phyloP scores from a whole-genome alignment of 2,888 invertebrate genomes.

The Oscheius sp. region DNA sequence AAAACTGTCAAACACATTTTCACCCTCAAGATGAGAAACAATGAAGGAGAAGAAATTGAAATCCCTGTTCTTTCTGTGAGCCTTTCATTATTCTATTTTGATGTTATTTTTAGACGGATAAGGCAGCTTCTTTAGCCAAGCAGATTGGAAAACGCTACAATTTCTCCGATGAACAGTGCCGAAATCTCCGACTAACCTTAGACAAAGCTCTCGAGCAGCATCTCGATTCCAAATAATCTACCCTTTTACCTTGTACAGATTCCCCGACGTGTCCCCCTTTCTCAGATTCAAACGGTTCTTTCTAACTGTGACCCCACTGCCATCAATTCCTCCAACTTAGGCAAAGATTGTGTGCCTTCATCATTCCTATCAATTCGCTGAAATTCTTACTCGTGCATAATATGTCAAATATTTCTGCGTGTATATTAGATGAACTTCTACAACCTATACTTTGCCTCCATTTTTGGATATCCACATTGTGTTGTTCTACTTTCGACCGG shows the following conservation, averaged over 20 bases:
- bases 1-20: conserved; percentile 34
- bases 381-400: neutral
- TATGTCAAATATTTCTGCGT: neutral
- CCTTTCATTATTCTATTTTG: neutral
- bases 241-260: no score
- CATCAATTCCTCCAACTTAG: no score
- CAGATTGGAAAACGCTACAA: conserved; percentile 46
- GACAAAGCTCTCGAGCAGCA: conserved; percentile 51
- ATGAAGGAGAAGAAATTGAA: conserved; percentile 39
- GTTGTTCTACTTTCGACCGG: neutral
- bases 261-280: no score
- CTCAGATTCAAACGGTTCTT: no score
- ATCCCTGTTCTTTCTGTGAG: conserved; percentile 39
- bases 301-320: no score
- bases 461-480: neutral
- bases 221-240: neutral
- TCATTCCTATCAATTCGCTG: neutral
- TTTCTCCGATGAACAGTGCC: conserved; percentile 56
- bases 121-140: conserved; percentile 56
- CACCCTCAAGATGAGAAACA: conserved; percentile 38
- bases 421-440: neutral
- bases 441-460: neutral
- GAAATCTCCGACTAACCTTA: conserved; percentile 54
- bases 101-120: conserved; percentile 50
- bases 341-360: conserved; percentile 1